Percentiles rank a stretch among this genome's conserved stretches.
Conservation (phyloP, 2,797 vertebrate genomes). For the Phoxinus dragarum region DNA sequence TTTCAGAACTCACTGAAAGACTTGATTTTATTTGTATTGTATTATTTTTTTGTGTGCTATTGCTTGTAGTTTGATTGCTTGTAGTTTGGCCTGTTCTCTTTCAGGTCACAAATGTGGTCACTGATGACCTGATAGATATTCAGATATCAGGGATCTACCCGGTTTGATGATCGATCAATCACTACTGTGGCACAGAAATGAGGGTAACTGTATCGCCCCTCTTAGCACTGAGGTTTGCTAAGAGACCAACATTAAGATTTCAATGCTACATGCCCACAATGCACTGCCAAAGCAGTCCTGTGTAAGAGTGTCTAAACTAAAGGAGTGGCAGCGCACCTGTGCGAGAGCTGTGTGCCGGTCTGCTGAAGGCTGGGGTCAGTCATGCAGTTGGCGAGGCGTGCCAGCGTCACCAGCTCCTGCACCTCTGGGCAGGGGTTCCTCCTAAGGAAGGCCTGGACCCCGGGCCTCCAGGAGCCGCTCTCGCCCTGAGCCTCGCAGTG, state of each 20-base stretch:
- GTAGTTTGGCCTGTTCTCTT: too few species aligned
- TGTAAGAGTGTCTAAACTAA: too few species aligned
- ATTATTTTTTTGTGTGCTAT: too few species aligned
- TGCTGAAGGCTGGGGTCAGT: slow-evolving; percentile 66
- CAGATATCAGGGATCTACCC: too few species aligned
- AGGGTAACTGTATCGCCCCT: too few species aligned
- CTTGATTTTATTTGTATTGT: too few species aligned
- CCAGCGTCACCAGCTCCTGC: slow-evolving; percentile 74
- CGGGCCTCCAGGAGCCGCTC: background rate
- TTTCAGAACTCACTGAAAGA: too few species aligned
- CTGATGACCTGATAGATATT: too few species aligned
- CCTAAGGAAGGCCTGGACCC: slow-evolving; percentile 69
- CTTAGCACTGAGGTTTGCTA: background rate
- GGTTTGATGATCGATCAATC: too few species aligned
- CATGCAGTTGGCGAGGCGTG: slow-evolving; percentile 68
- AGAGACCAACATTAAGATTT: background rate
- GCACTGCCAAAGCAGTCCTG: background rate
- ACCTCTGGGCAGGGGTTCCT: slow-evolving; percentile 73
- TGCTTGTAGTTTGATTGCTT: too few species aligned
- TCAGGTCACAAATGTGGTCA: too few species aligned
- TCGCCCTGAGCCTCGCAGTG: slow-evolving; percentile 12
- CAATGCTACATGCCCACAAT: background rate
- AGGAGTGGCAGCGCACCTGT: slow-evolving; percentile 66
- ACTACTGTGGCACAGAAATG: too few species aligned
- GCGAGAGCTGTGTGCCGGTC: slow-evolving; percentile 69